Conservation (phyloP, 2,888 invertebrate species). For the Cyrtodaria siliqua region DNA sequence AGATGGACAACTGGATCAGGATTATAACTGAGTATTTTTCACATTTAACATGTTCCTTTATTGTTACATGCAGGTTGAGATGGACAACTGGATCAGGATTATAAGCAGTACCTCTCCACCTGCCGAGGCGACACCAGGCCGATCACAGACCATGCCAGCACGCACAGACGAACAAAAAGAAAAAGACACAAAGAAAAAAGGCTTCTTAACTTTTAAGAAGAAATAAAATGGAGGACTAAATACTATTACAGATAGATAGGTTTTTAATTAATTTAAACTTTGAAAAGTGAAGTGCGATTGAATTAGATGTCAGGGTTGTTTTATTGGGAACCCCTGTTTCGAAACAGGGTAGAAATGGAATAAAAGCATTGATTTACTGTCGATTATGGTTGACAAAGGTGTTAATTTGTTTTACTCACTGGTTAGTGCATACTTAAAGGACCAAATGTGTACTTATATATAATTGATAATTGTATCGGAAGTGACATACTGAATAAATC, state of each 20-base stretch:
- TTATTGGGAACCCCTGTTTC: conserved; percentile 35
- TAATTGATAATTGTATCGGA: not conserved
- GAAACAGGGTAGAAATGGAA: not conserved
- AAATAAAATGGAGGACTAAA: conserved; percentile 87
- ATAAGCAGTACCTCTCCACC: conserved; percentile 91
- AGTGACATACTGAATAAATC: no score
- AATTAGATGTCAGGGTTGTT: conserved; percentile 8
- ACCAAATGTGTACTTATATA: not conserved
- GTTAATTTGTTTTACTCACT: no score
- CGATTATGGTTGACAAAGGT: no score
- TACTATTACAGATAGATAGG: conserved; percentile 11
- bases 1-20: no score
- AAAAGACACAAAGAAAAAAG: conserved; percentile 97
- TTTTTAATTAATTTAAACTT: conserved; percentile 17
- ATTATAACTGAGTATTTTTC: no score
- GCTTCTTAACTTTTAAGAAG: conserved; percentile 99
- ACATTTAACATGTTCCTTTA: no score
- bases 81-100: conserved; percentile 95
- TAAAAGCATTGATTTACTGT: no score
- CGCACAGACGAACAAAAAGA: conserved; percentile 91
- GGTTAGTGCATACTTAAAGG: not conserved
- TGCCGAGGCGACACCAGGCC: conserved; percentile 85
- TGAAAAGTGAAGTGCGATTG: conserved; percentile 7
- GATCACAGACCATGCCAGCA: conserved; percentile 97
- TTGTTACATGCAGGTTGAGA: no score